Evolutionary conservation across 2,797 vertebrate species (phyloP).

Genomic region (Poeciliopsis infans): DNA sequence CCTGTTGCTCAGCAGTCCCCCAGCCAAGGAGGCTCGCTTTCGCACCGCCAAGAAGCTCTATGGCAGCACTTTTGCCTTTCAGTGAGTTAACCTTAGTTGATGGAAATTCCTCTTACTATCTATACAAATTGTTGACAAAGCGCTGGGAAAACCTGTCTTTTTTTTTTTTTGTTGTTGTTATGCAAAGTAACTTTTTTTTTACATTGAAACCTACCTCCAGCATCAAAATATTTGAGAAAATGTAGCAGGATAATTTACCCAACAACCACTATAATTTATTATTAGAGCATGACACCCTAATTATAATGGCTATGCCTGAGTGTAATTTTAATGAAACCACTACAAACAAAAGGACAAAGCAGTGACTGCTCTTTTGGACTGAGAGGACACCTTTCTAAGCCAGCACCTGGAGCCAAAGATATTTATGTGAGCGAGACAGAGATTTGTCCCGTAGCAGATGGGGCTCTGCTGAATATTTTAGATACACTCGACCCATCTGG

Average conservation of each 20-base stretch:
- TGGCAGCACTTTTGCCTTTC: slow-evolving; percentile 99
- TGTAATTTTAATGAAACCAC: slow-evolving; percentile 61
- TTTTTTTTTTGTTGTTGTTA: background rate
- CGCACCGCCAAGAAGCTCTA: slow-evolving; percentile 99
- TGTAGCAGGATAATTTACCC: slow-evolving; percentile 17
- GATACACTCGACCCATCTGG: slow-evolving; percentile 64
- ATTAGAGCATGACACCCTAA: slow-evolving; percentile 22
- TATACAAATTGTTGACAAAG: background rate
- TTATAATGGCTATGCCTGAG: slow-evolving; percentile 35
- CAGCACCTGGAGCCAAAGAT: slow-evolving; percentile 62
- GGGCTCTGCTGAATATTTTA: slow-evolving; percentile 71
- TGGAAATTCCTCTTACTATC: background rate
- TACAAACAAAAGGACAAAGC: slow-evolving; percentile 60
- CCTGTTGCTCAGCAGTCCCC: slow-evolving; percentile 98
- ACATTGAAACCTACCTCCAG: slow-evolving; percentile 12
- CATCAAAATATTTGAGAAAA: slow-evolving; percentile 22
- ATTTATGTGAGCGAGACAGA: slow-evolving; percentile 59
- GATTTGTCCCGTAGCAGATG: slow-evolving; percentile 71
- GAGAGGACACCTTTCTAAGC: slow-evolving; percentile 49
- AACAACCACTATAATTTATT: slow-evolving; percentile 46
- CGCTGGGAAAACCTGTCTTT: background rate
- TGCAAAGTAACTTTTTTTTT: background rate
- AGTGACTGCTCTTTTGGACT: slow-evolving; percentile 60
- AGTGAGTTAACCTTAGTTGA: slow-evolving; percentile 83
- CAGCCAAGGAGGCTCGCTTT: slow-evolving; percentile 98